phyloP scores from a whole-genome alignment of 2,888 invertebrate genomes.

The Luffia ferchaultella region DNA sequence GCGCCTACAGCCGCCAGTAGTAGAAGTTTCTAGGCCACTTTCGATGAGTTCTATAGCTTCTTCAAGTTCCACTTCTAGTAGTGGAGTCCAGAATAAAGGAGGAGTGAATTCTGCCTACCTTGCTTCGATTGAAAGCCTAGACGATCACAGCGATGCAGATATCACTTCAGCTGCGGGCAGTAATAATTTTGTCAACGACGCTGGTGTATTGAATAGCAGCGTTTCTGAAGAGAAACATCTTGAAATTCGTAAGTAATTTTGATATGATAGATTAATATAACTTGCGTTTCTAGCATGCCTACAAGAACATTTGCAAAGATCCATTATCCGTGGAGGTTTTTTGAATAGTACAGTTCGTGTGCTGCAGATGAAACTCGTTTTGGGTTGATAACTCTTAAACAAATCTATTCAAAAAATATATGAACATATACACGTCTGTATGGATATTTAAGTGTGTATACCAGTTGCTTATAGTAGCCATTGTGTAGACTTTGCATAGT shows the following conservation, averaged over 20 bases:
- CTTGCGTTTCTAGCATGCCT: too few species aligned
- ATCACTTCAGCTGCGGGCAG: slow-evolving; percentile 56
- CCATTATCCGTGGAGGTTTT: too few species aligned
- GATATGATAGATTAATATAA: too few species aligned
- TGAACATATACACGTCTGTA: too few species aligned
- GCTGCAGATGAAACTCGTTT: too few species aligned
- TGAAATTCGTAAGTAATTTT: background rate
- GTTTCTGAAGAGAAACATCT: slow-evolving; percentile 29
- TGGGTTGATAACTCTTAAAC: too few species aligned
- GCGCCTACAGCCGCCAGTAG: slow-evolving; percentile 59
- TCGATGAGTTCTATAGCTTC: slow-evolving; percentile 83
- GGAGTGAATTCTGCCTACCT: slow-evolving; percentile 79
- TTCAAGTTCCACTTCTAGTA: slow-evolving; percentile 71
- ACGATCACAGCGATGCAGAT: slow-evolving; percentile 80
- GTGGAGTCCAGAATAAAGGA: slow-evolving; percentile 69
- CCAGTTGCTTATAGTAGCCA: too few species aligned
- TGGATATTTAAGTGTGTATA: too few species aligned
- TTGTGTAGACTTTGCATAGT: too few species aligned
- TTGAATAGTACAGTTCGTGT: too few species aligned
- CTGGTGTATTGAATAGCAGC: slow-evolving; percentile 38
- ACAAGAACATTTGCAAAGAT: too few species aligned
- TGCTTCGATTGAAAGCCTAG: slow-evolving; percentile 88
- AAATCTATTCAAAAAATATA: too few species aligned
- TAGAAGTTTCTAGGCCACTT: slow-evolving; percentile 71
- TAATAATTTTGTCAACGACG: slow-evolving; percentile 46